Conservation (phyloP, 2,113 vertebrate species). For the Lagopus leucura region DNA sequence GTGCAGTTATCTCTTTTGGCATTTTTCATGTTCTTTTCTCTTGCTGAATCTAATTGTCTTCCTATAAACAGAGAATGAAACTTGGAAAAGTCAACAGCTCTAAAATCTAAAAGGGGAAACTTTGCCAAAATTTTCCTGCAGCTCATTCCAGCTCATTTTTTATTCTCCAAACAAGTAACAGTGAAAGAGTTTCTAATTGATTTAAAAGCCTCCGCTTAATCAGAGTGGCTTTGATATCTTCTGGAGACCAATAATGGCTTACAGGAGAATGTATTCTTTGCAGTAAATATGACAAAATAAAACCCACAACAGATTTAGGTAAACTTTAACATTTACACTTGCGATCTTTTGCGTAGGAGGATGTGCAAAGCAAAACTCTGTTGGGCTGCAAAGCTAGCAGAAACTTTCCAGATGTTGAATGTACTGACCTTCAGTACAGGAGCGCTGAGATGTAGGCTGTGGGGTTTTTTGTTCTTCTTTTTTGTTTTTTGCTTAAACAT, state of each 20-base stretch:
- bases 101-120: not conserved
- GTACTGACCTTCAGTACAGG: conserved; percentile 28
- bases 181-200: not conserved
- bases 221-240: not conserved
- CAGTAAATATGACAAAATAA: not conserved
- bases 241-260: not conserved
- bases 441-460: not conserved
- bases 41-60: not conserved
- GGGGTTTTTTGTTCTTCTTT: not conserved
- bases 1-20: not conserved
- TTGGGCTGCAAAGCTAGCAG: not conserved
- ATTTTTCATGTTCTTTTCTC: not conserved
- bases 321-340: conserved; percentile 20
- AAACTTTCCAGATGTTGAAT: conserved; percentile 38
- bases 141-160: not conserved
- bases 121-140: not conserved
- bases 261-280: not conserved
- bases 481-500: not conserved
- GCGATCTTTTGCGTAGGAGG: conserved; percentile 26
- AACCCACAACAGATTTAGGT: not conserved
- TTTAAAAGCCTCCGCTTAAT: not conserved
- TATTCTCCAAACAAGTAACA: not conserved
- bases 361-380: conserved; percentile 32
- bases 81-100: not conserved
- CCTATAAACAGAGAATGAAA: not conserved